Conservation (phyloP, 2,888 invertebrate species). For the Eupithecia tripunctaria region DNA sequence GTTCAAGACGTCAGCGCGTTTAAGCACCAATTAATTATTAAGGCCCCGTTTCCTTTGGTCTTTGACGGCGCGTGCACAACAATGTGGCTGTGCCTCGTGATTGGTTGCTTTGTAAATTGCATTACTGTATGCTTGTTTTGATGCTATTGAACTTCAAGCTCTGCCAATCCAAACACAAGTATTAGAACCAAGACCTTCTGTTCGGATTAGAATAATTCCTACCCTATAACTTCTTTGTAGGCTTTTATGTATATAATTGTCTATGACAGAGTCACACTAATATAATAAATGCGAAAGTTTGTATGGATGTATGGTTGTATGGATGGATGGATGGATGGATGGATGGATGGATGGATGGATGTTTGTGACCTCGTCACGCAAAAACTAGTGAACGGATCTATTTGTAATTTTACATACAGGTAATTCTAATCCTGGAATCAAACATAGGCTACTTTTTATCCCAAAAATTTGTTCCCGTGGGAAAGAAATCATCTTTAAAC, state of each 20-base stretch:
- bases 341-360: too few species aligned
- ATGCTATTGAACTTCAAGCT: conserved; percentile 31
- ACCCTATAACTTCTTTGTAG: neutral
- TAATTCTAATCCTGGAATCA: too few species aligned
- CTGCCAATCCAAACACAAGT: neutral
- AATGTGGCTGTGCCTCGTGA: conserved; percentile 78
- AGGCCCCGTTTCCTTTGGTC: conserved; percentile 79
- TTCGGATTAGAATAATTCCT: neutral
- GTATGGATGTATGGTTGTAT: too few species aligned
- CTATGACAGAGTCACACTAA: too few species aligned
- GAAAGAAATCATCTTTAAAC: too few species aligned
- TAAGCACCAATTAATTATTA: conserved; percentile 84
- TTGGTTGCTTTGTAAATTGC: conserved; percentile 80
- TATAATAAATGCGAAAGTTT: neutral
- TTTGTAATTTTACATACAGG: too few species aligned
- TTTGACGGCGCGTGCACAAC: conserved; percentile 80
- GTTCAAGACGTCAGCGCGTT: conserved; percentile 80
- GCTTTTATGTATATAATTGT: too few species aligned
- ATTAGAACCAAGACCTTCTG: neutral
- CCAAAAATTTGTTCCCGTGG: too few species aligned
- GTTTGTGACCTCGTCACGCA: too few species aligned
- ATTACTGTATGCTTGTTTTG: conserved; percentile 67
- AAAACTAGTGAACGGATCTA: too few species aligned
- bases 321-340: too few species aligned
- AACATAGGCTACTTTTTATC: too few species aligned